Percentiles rank a stretch among this genome's conserved stretches.
These are phyloP conservation scores for Marcusenius ussheri DNA, from an alignment of 2,113 vertebrate genomes.

Conservation along the genomic window DNA sequence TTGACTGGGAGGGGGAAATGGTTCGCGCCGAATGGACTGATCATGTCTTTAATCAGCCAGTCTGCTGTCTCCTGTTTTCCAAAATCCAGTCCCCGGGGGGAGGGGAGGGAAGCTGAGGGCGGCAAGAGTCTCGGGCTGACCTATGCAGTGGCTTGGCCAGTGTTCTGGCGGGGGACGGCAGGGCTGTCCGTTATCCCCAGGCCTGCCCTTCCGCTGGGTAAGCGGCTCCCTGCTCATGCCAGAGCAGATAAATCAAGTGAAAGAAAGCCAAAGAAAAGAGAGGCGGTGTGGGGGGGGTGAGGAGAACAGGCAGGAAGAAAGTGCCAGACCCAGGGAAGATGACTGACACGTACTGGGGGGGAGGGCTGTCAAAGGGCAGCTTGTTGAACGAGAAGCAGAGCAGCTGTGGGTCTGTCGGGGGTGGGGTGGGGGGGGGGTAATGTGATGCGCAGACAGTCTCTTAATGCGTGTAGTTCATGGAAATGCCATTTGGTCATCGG, in stretches of 20 bases:
- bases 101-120: slow-evolving; percentile 22
- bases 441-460: neutral
- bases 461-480: neutral
- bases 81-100: slow-evolving; percentile 8
- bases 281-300: neutral
- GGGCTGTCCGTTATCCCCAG: neutral
- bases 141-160: neutral
- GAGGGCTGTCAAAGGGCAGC: neutral
- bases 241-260: neutral
- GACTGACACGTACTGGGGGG: neutral
- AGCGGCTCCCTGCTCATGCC: neutral
- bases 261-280: neutral
- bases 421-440: neutral
- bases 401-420: neutral
- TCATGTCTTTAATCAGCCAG: neutral
- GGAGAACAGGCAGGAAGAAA: neutral
- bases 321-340: neutral
- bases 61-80: neutral
- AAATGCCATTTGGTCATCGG: neutral
- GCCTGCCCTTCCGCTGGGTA: neutral
- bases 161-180: neutral
- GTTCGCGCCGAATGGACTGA: neutral
- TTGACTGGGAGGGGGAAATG: neutral
- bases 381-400: neutral
- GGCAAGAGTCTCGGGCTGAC: neutral